phyloP scores from a whole-genome alignment of 1,140 invertebrate genomes.

The Drosophila gunungcola region DNA sequence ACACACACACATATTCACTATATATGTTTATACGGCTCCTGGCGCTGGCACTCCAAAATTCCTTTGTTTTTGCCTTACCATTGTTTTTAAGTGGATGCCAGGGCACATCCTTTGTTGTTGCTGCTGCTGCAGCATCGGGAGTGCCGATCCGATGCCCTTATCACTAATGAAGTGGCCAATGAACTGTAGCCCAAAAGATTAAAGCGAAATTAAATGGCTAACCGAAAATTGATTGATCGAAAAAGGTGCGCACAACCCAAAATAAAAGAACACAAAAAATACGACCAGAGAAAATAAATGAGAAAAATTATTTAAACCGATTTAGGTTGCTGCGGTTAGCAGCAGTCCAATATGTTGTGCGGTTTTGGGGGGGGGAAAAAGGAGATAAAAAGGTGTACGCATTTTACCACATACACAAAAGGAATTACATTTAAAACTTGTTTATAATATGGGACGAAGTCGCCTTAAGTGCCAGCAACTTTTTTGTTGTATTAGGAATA shows the following conservation, averaged over 20 bases:
- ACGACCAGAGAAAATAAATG: constrained; percentile 26
- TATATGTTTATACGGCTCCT: constrained; percentile 8
- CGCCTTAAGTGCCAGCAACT: too few relatives aligned
- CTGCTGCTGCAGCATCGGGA: not conserved
- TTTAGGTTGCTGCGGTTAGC: constrained; percentile 35
- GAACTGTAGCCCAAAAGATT: constrained; percentile 77
- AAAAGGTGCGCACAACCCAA: constrained; percentile 61
- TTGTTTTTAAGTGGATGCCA: constrained; percentile 80
- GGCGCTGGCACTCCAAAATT: constrained; percentile 8
- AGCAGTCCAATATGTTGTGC: constrained; percentile 27
- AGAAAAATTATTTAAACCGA: constrained; percentile 54
- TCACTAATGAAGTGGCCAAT: constrained; percentile 82
- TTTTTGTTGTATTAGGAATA: too few relatives aligned
- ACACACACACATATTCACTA: not conserved
- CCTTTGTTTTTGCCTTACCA: constrained; percentile 70
- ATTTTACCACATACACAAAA: not conserved
- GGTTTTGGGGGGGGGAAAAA: constrained; percentile 2
- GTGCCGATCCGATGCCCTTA: constrained; percentile 55
- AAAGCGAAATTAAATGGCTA: constrained; percentile 79
- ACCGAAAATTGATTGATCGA: constrained; percentile 75
- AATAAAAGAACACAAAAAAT: constrained; percentile 2
- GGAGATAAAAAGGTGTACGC: constrained; percentile 7
- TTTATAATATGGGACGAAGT: not conserved
- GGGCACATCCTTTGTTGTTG: constrained; percentile 60
- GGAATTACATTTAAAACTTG: constrained; percentile 3